A percentile compares a stretch with the other conserved stretches of the same genome.
Evolutionary conservation across 2,113 vertebrate species (phyloP).

Genomic region (Coracopsis vasa): DNA sequence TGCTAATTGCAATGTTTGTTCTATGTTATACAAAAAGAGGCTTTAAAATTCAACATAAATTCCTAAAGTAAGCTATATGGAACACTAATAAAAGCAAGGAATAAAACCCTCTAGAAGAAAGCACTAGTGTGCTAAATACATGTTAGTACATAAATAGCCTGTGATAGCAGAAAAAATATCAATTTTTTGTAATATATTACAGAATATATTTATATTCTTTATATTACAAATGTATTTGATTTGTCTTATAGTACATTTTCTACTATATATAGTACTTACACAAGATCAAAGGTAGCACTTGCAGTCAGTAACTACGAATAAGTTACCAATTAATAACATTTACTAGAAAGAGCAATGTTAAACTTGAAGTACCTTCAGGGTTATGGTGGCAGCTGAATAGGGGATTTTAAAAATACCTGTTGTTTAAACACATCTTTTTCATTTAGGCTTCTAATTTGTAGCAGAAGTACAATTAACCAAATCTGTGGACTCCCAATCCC

Average conservation of each 20-base stretch:
- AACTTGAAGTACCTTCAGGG: not conserved
- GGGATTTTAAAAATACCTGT: not conserved
- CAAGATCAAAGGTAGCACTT: not conserved
- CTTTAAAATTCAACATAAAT: not conserved
- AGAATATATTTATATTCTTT: not conserved
- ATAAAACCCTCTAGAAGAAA: not conserved
- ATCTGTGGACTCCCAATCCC: not conserved
- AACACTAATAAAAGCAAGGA: not conserved
- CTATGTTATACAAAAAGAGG: not conserved
- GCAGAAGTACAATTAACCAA: not conserved
- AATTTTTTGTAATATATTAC: not conserved
- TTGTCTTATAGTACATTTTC: not conserved
- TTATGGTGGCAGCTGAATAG: not conserved
- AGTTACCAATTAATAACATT: not conserved
- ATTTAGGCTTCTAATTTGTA: not conserved
- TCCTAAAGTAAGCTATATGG: not conserved
- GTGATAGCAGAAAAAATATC: not conserved
- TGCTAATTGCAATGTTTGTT: not conserved
- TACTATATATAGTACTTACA: rapidly evolving
- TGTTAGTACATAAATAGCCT: not conserved
- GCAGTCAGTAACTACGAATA: not conserved
- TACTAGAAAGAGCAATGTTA: not conserved
- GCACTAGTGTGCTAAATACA: not conserved
- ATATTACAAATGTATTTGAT: not conserved
- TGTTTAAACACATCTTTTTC: not conserved